phyloP scores from a whole-genome alignment of 2,888 invertebrate species.

The Hybos culiciformis region DNA sequence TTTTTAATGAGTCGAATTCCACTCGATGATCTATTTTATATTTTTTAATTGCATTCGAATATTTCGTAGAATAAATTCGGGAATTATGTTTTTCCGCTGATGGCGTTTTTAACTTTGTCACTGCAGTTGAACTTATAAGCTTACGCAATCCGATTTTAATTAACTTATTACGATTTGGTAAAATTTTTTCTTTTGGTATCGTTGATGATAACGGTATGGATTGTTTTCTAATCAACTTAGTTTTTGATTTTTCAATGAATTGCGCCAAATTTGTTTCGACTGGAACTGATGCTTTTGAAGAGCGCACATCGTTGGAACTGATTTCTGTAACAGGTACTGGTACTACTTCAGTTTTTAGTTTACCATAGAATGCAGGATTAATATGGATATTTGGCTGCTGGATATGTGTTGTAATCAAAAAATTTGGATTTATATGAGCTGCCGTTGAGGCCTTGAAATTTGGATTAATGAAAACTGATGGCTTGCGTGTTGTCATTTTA shows the following conservation, averaged over 20 bases:
- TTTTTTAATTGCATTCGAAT: conserved; percentile 6
- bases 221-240: conserved; percentile 28
- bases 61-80: not conserved
- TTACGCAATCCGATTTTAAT: conserved; percentile 28
- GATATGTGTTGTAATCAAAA: conserved; percentile 20
- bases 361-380: conserved; percentile 11
- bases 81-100: conserved; percentile 1
- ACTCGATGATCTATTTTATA: conserved; percentile 30
- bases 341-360: not conserved
- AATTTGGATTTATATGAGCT: conserved; percentile 41
- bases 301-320: no score
- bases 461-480: conserved; percentile 35
- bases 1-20: no score
- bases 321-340: not conserved
- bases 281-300: no score
- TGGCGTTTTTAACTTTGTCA: conserved; percentile 11
- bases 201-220: not conserved
- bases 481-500: no score
- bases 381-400: not conserved
- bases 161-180: conserved; percentile 16
- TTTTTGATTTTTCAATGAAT: conserved; percentile 30
- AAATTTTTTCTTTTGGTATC: not conserved
- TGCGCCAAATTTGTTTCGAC: conserved; percentile 12
- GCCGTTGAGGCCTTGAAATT: conserved; percentile 20
- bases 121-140: conserved; percentile 20